Evolutionary conservation across 2,888 invertebrate genomes (phyloP).

Genomic region (Dasysyrphus tricinctus): DNA sequence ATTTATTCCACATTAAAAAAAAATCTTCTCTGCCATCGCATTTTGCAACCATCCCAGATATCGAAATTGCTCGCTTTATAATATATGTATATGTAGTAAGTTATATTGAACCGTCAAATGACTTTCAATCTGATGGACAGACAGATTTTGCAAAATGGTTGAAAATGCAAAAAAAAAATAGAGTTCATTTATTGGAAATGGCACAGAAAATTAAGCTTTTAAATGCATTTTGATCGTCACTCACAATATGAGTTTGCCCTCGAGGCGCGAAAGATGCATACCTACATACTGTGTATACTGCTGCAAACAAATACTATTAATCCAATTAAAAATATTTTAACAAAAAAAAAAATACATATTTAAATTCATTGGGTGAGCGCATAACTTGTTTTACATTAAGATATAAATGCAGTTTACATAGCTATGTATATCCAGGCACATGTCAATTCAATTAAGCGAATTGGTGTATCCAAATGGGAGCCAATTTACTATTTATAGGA

Average conservation of each 20-base stretch:
- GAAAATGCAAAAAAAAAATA: slow-evolving; percentile 28
- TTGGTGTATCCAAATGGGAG: neutral
- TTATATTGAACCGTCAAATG: slow-evolving; percentile 1
- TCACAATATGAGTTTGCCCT: slow-evolving; percentile 39
- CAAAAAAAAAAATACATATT: neutral
- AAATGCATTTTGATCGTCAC: slow-evolving; percentile 60
- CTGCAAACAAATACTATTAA: slow-evolving; percentile 30
- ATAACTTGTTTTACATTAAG: slow-evolving; percentile 27
- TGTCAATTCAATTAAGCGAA: slow-evolving; percentile 25
- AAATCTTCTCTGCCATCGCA: slow-evolving; percentile 19
- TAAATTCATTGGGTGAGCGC: slow-evolving; percentile 16
- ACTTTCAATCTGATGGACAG: slow-evolving; percentile 55
- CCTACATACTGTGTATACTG: too few species aligned
- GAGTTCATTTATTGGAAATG: slow-evolving; percentile 56
- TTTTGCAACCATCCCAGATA: neutral
- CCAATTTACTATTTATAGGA: neutral
- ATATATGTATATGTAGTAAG: neutral
- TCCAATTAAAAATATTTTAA: slow-evolving; percentile 61
- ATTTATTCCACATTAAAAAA: slow-evolving; percentile 61
- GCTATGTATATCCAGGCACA: slow-evolving; percentile 24
- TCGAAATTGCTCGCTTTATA: slow-evolving; percentile 9
- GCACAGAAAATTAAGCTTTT: slow-evolving; percentile 46
- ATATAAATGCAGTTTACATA: slow-evolving; percentile 19
- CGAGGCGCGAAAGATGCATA: neutral
- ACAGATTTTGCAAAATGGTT: slow-evolving; percentile 42